Base-by-base conservation (phyloP, 2,113 vertebrate genomes). In the Anser cygnoides region DNA sequence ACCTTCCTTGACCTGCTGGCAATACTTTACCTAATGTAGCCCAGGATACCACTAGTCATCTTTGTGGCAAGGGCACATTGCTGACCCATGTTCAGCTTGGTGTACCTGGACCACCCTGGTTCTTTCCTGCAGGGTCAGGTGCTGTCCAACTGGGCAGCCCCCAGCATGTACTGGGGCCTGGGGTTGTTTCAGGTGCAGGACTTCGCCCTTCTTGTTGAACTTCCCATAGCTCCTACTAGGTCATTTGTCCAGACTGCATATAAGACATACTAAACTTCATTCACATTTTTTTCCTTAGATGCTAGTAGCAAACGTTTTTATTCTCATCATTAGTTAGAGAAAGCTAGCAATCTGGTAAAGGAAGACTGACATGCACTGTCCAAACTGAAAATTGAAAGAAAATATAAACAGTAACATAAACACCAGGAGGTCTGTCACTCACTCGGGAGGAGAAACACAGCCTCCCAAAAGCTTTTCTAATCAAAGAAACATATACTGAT, bases 101-200 rank as follows among this genome's bases (percentile, higher is more conserved):
- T 9, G 7, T 26, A 57, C 17, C 8, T 55, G 18, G 10, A 58
- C 17, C 2, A 41, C 2, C 11, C 1, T 4, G 18, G 2, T 35
- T 23, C 15, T 55, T n/a, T 6, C 10, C 39, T 49, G 22, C 16
- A 2, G 1, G 86, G 58, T 22, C 46, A 20, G 46, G 20, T 50
- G 8, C 43, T n/a, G 61, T 23, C 23, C 54, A 35, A 15, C 6
- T 19, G 13, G 3, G 1, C 4, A 1, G 55, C 20, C 23, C 20
- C 33, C 52, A 75, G n/a, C 29, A 37, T 0, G 0, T 3, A 13
- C 0, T 10, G 10, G 13, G 18, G 6, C 35, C 46, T 3, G 11
- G 37, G 5, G 16, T 2, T 43, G 14, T 2, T 67, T 52, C 31
- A 46, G 26, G 3, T 20, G 22, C 21, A 87, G 21, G 17, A 54